phyloP scores from a whole-genome alignment of 2,797 vertebrate genomes.

The Danionella dracula region DNA sequence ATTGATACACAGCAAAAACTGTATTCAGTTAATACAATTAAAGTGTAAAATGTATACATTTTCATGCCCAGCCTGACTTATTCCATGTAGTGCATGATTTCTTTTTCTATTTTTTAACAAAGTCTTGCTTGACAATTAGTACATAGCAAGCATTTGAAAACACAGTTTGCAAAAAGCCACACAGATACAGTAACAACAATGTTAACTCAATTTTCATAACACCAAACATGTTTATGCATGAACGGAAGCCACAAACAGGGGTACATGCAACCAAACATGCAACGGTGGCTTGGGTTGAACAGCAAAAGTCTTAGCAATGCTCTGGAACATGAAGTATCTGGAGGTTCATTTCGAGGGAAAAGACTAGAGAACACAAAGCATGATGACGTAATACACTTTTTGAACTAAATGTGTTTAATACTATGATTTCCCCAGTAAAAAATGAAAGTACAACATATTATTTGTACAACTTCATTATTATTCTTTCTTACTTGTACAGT shows the following conservation, averaged over 20 bases:
- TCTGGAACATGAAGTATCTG: slow-evolving; percentile 39
- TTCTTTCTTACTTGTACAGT: no score
- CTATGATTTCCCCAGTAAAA: no score
- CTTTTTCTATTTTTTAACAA: neutral
- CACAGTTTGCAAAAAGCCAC: neutral
- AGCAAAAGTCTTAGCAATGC: slow-evolving; percentile 74
- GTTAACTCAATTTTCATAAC: neutral
- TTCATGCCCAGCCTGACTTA: no score
- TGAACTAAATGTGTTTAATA: neutral
- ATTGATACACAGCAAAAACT: no score
- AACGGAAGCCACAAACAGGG: neutral
- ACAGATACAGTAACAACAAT: neutral
- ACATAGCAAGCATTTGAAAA: neutral
- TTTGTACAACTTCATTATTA: no score
- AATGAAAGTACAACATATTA: no score
- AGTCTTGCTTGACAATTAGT: neutral
- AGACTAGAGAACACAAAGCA: slow-evolving; percentile 69
- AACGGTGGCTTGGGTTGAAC: slow-evolving; percentile 67
- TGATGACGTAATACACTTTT: slow-evolving; percentile 66
- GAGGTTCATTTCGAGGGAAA: slow-evolving; percentile 24
- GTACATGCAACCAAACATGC: slow-evolving; percentile 24
- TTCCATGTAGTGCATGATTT: no score
- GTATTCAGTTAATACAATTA: no score
- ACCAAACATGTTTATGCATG: neutral
- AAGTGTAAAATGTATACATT: no score